Evolutionary conservation across 2,888 invertebrate species (phyloP), one percentile per base, ranked within the genome.

Genomic region (Biston stratarius): DNA sequence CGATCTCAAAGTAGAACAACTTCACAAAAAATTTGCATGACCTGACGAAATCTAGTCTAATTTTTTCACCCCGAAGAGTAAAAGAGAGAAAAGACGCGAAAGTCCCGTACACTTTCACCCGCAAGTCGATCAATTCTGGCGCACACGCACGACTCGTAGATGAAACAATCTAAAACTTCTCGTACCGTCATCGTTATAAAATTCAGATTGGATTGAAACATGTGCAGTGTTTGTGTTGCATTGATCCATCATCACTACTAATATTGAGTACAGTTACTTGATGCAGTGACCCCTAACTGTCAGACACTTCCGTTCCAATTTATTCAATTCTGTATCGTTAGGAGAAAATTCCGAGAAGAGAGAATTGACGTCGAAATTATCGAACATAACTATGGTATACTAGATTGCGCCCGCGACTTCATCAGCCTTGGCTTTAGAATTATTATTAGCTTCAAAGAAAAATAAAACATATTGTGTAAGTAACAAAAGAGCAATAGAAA

Each of bases 81-180:
- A 71, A 64, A 64, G 70, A 73, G 61, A 75, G 66, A 68, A 61
- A 61, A 44, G 44, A 34, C 64, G 69, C 74, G 75, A 81, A 82
- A 83, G 83, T 82, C 80, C 83, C 85, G 85, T 83, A 80, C 75
- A 84, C 85, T 85, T 85, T 84, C 85, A 82, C 83, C 80, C 68
- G 77, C 72, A 68, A 57, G 77, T 79, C 81, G 77, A 76, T 81
- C 77, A 79, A 69, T 66, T 66, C 59, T 63, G 69, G 72, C 64
- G 68, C 71, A 53, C 68, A 59, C 70, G 70, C 67, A 67, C 64
- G 15, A 40, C 40, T 57, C 12, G 6, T 12, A 14, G 7, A 48
- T 42, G 33, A 12, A 6, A 45, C 57, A 47, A 62, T 3, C 38
- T 15, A 2, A 34, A 52, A 56, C 47, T 24, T 10, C 24, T 66